Base-by-base conservation (phyloP, 2,113 vertebrate species). In the Smithornis capensis region DNA sequence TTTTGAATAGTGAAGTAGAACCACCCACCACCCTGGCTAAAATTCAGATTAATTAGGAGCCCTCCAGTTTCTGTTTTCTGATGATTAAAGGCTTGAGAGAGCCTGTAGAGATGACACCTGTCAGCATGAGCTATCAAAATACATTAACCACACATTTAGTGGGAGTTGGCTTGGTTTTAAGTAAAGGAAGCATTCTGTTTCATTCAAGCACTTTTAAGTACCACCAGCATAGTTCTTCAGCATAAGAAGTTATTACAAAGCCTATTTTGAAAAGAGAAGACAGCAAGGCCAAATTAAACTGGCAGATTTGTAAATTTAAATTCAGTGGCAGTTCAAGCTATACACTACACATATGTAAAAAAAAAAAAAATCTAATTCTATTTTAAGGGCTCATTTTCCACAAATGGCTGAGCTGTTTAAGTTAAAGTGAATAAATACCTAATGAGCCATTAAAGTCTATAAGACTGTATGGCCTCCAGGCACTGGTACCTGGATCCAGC, bases 381-480 rank as follows among this genome's bases (percentile, higher is more conserved):
- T 94, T 97, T 97, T 93, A 97, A 97, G 96, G 75, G 38, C 81
- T 94, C 76, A 91, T 96, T 97, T 95, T 93, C 89, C 88, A 93
- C 87, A 96, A 95, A 96, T 87, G 92, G 92, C 86, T 94, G 92
- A 94, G 89, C 95, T 95, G 75, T 96, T 97, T 95, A 94, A 97
- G 92, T 94, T 90, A 97, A 97, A 96, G 94, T 94, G 91, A 97
- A 92, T 95, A 96, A 97, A 97, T 96, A 96, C 40, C 95, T 97
- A 97, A 97, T 96, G 92, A 97, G 85, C 91, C 95, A 96, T 97
- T 96, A 96, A 96, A 97, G 93, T 74, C 95, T 94, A 38, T 93
- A 94, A 96, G 91, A 91, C 55, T 91, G 67, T 76, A n/a, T 59
- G 83, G 82, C 95, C 96, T 91, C 69, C 86, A 89, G 96, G 94